A percentile compares a stretch with the other conserved stretches of the same genome.
Evolutionary conservation across 2,113 vertebrate genomes (phyloP).

Genomic region (Oreochromis aureus): DNA sequence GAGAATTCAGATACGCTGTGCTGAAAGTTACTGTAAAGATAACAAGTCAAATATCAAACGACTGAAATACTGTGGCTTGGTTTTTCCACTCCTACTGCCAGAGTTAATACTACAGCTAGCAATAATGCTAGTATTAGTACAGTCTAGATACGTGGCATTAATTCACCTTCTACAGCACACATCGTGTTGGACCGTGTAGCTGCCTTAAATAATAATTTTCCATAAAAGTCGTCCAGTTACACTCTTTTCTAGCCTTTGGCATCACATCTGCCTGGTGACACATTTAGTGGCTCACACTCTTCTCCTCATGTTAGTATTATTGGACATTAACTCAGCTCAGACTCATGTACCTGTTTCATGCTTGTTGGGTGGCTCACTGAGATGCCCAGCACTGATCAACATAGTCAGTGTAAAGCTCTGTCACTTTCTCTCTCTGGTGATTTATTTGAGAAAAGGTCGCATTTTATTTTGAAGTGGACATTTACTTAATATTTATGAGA

Average conservation of each 20-base stretch:
- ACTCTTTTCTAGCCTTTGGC: background rate
- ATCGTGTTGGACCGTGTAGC: accelerated
- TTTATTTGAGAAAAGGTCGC: background rate
- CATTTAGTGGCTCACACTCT: background rate
- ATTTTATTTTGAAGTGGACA: background rate
- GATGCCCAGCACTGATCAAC: background rate
- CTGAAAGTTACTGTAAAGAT: background rate
- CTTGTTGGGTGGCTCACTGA: background rate
- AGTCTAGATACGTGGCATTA: background rate
- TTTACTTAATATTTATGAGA: background rate
- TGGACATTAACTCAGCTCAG: background rate
- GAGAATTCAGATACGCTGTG: background rate
- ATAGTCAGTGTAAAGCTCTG: background rate
- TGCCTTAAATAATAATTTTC: background rate
- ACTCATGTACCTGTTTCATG: background rate
- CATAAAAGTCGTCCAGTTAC: background rate
- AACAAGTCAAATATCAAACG: background rate
- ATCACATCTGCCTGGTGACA: background rate
- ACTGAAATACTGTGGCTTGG: background rate
- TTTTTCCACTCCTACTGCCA: background rate
- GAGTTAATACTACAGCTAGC: background rate
- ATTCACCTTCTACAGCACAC: background rate
- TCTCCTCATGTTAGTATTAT: background rate
- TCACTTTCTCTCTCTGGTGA: background rate
- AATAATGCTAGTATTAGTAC: background rate